Conservation (phyloP, 1,140 invertebrate species). For the Heliconius hewitsoni region DNA sequence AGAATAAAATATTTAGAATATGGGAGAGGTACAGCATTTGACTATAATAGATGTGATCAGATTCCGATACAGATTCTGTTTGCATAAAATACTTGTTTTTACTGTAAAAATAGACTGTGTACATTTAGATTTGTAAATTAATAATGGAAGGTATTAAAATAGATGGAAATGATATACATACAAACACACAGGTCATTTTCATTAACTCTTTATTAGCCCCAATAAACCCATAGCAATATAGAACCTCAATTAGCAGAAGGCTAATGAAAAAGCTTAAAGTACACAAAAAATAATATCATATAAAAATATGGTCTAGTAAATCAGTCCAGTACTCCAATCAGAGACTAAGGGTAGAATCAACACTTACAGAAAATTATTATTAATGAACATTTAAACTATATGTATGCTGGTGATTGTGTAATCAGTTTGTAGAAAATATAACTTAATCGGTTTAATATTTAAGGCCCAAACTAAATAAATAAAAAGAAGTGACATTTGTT, state of each 20-base stretch:
- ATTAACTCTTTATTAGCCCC: background rate
- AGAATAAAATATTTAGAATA: no score
- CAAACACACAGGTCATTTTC: background rate
- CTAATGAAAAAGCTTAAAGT: background rate
- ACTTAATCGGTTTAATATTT: background rate
- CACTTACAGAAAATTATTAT: background rate
- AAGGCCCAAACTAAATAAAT: background rate
- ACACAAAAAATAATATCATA: no score
- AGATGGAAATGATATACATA: no score
- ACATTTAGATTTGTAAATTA: no score
- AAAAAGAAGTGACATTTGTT: background rate
- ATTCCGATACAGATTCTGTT: no score
- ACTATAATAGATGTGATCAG: no score
- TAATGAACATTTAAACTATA: background rate
- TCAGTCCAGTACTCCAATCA: background rate
- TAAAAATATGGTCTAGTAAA: background rate
- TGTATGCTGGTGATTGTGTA: conserved; percentile 2
- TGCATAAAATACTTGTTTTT: no score
- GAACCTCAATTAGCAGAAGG: background rate
- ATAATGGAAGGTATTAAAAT: no score
- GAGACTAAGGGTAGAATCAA: background rate
- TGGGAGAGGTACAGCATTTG: no score
- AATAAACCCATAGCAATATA: background rate
- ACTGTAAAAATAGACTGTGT: no score
- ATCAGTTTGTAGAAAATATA: conserved; percentile 7